Conservation (phyloP, 2,113 vertebrate genomes). For the Rhodinocichla rosea region DNA sequence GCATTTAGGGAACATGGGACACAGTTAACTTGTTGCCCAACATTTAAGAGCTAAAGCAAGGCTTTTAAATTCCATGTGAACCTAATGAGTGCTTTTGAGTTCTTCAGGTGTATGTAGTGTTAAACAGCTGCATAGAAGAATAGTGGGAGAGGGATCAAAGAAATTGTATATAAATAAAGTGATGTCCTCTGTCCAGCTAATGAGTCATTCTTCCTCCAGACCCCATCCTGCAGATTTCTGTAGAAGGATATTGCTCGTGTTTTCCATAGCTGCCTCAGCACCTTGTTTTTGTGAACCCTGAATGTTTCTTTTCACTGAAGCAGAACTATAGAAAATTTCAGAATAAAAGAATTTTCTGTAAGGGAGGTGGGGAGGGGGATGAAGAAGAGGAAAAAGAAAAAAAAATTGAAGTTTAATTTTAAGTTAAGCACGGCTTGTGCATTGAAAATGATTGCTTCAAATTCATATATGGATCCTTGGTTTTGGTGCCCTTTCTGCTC, state of each 20-base stretch:
- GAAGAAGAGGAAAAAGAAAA: not conserved
- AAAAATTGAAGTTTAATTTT: not conserved
- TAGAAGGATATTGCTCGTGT: rapidly evolving
- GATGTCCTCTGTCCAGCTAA: not conserved
- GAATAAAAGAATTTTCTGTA: not conserved
- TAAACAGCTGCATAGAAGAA: not conserved
- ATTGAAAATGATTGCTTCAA: too few relatives aligned
- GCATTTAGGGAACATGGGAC: not conserved
- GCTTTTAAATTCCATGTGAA: not conserved
- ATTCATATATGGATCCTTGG: not conserved
- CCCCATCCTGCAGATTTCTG: not conserved
- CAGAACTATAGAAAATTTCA: not conserved
- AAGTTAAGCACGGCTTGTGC: not conserved
- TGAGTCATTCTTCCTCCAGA: not conserved
- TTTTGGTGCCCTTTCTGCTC: not conserved
- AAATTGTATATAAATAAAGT: not conserved
- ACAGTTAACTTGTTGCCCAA: not conserved
- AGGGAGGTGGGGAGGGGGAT: rapidly evolving
- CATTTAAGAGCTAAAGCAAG: not conserved
- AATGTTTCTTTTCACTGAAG: not conserved
- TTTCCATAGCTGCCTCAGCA: not conserved
- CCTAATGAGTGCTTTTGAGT: not conserved
- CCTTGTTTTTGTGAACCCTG: not conserved
- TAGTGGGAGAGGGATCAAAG: not conserved
- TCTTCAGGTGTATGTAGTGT: not conserved